Evolutionary conservation across 2,113 vertebrate species (phyloP).

Genomic region (Phylloscopus whistleri): DNA sequence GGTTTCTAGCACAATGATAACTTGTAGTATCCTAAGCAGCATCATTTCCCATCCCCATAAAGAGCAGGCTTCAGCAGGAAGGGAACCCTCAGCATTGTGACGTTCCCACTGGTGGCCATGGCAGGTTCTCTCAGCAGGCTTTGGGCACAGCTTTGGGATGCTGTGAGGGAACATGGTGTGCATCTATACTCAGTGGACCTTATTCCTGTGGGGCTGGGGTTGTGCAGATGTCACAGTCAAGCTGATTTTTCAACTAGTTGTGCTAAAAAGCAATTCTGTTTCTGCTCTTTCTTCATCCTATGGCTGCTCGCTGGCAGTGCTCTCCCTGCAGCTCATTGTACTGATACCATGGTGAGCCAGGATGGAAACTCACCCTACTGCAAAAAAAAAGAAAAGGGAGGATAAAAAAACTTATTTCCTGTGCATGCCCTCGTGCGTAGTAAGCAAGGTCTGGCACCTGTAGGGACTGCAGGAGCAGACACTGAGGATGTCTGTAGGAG

Average conservation of each 20-base stretch:
- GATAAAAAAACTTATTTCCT: neutral
- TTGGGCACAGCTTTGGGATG: neutral
- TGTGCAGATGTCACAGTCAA: neutral
- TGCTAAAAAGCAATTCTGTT: neutral
- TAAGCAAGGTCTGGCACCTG: fast-evolving
- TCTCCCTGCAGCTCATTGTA: neutral
- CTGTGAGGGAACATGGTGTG: neutral
- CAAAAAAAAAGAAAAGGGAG: neutral
- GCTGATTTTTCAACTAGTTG: neutral
- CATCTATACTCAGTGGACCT: fast-evolving
- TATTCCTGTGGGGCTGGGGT: neutral
- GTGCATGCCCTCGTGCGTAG: neutral
- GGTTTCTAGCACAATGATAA: neutral
- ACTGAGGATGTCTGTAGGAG: neutral
- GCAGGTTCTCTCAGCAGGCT: neutral
- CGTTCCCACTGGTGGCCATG: fast-evolving
- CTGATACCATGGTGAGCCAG: neutral
- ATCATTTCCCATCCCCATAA: neutral
- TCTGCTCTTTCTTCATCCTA: neutral
- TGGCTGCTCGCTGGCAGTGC: neutral
- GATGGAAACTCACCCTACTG: neutral
- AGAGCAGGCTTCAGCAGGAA: fast-evolving
- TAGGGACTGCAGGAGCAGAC: neutral
- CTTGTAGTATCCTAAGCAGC: fast-evolving
- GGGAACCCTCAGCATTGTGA: neutral